Evolutionary conservation across 2,888 invertebrate species (phyloP).

Genomic region (Spisula solida): DNA sequence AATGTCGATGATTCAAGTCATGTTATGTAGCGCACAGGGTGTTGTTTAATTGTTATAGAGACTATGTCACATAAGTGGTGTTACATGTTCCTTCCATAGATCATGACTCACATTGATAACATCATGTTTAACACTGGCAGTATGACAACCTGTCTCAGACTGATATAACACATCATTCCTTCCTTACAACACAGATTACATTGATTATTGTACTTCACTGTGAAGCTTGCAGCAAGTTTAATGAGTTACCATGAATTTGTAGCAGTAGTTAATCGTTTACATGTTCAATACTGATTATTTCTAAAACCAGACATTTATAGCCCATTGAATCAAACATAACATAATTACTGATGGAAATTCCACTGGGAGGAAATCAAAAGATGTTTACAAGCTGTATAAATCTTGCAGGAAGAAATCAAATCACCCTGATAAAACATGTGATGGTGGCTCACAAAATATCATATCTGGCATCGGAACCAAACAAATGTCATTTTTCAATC

Average conservation of each 20-base stretch:
- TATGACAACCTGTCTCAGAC: neutral
- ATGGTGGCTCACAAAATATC: neutral
- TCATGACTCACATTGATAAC: no score
- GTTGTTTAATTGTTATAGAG: neutral
- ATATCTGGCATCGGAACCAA: neutral
- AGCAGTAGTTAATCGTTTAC: conserved; percentile 1
- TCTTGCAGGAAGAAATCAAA: neutral
- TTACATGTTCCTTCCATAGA: neutral
- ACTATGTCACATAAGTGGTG: neutral
- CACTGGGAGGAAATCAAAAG: neutral
- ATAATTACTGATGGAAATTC: neutral
- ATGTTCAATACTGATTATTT: neutral
- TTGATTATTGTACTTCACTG: neutral
- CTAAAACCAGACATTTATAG: neutral
- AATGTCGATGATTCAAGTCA: no score
- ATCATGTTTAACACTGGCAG: neutral
- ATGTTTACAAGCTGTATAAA: neutral
- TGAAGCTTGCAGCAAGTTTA: neutral
- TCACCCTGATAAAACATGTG: neutral
- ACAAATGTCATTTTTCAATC: neutral
- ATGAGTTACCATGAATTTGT: neutral
- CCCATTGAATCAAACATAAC: neutral
- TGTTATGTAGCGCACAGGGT: neutral
- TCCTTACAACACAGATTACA: neutral
- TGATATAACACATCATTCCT: neutral